Evolutionary conservation across 2,888 invertebrate species (phyloP).

Genomic region (Copidosoma aretas): DNA sequence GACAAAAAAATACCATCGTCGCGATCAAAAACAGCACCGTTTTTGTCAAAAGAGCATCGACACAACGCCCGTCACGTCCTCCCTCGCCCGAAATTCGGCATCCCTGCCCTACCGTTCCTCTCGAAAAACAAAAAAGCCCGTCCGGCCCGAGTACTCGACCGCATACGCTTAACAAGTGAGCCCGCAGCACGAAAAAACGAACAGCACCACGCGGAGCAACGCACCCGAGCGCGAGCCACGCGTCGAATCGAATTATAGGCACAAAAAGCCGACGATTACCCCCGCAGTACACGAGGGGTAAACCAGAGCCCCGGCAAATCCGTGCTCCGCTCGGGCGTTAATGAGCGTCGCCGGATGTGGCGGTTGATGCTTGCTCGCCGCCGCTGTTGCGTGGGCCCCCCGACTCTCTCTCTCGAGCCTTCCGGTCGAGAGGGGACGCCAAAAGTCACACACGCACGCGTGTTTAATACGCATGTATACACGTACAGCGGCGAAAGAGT

Average conservation of each 20-base stretch:
- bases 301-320: too few species aligned
- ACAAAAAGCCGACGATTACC: background rate
- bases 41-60: too few species aligned
- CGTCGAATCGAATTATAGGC: conserved; percentile 57
- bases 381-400: conserved; percentile 32
- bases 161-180: background rate
- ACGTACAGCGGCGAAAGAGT: conserved; percentile 32
- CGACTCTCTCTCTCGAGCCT: conserved; percentile 44
- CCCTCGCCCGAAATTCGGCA: too few species aligned
- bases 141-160: too few species aligned
- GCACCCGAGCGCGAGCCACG: conserved; percentile 30
- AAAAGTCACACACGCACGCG: conserved; percentile 33
- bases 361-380: too few species aligned
- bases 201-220: background rate
- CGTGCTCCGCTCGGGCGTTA: conserved; percentile 59
- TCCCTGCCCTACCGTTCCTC: too few species aligned
- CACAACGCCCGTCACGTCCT: too few species aligned
- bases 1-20: too few species aligned
- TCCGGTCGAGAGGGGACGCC: conserved; percentile 44
- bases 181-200: background rate
- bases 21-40: too few species aligned
- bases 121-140: too few species aligned
- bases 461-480: too few species aligned
- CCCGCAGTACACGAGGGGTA: background rate
- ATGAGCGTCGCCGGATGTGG: conserved; percentile 61